Conservation (phyloP, 1,140 invertebrate species). For the Drosophila bocqueti region DNA sequence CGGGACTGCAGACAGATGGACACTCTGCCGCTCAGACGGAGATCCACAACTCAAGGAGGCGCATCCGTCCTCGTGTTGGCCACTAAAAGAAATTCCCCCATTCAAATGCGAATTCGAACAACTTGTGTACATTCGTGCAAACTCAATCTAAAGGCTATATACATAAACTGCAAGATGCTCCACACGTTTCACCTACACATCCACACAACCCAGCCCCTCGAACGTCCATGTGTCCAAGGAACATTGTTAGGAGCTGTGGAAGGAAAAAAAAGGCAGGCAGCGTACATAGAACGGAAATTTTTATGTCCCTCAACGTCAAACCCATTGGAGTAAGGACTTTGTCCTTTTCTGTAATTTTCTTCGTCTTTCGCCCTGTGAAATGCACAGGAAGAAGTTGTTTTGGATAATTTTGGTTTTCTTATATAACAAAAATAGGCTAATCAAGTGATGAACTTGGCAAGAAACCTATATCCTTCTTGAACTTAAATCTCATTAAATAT, state of each 20-base stretch:
- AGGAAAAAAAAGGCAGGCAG: conserved; percentile 40
- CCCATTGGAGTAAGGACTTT: conserved; percentile 61
- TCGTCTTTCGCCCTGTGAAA: conserved; percentile 1
- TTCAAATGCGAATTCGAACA: conserved; percentile 70
- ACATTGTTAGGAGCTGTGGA: conserved; percentile 34
- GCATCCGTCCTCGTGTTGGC: conserved; percentile 59
- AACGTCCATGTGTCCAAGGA: conserved; percentile 59
- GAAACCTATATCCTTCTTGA: not conserved
- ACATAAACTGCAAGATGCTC: conserved; percentile 74
- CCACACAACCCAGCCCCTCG: conserved; percentile 13
- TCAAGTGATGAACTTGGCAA: not conserved
- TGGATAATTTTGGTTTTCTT: not conserved
- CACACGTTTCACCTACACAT: conserved; percentile 37
- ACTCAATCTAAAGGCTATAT: conserved; percentile 79
- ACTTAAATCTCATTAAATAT: not conserved
- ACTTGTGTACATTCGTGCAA: conserved; percentile 67
- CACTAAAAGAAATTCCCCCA: conserved; percentile 72
- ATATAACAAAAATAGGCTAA: not conserved
- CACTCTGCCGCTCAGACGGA: conserved; percentile 3
- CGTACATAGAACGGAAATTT: conserved; percentile 72
- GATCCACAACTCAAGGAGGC: conserved; percentile 50
- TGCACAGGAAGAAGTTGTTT: conserved; percentile 18
- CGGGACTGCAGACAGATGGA: conserved; percentile 17
- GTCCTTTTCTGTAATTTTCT: conserved; percentile 24
- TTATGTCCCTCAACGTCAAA: conserved; percentile 80